A percentile compares a stretch with the other conserved stretches of the same genome.
These are phyloP conservation scores for Agrotis segetum DNA, from an alignment of 2,888 invertebrate genomes.

Conservation along the genomic window DNA sequence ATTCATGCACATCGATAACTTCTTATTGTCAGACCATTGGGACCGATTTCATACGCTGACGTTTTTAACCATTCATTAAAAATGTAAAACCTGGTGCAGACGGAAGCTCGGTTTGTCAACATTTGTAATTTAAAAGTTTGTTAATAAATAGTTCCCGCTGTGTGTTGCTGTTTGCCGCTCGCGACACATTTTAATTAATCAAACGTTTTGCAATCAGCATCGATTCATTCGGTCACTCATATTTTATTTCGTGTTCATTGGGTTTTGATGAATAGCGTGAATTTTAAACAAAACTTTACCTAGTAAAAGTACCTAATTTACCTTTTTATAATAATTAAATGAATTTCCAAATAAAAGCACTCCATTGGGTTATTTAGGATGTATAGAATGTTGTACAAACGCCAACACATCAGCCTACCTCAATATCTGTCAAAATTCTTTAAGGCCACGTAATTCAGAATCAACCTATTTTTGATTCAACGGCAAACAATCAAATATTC, in stretches of 20 bases:
- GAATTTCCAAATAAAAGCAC: no score
- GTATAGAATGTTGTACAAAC: no score
- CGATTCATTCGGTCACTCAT: slow-evolving; percentile 22
- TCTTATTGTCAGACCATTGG: slow-evolving; percentile 34
- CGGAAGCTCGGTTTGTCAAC: slow-evolving; percentile 26
- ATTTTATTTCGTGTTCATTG: slow-evolving; percentile 30
- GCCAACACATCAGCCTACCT: no score
- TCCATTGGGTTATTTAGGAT: no score
- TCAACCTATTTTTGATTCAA: no score
- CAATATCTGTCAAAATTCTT: no score
- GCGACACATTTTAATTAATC: slow-evolving; percentile 47
- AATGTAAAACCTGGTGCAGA: slow-evolving; percentile 27
- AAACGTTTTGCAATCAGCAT: slow-evolving; percentile 47
- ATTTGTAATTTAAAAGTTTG: slow-evolving; percentile 53
- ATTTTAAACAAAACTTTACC: background rate
- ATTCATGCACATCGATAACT: slow-evolving; percentile 33
- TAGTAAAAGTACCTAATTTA: no score
- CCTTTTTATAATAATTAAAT: no score
- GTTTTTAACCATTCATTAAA: slow-evolving; percentile 39
- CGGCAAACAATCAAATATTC: no score
- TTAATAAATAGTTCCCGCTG: slow-evolving; percentile 31
- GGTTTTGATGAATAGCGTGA: background rate
- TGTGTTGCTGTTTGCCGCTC: slow-evolving; percentile 13
- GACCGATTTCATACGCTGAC: slow-evolving; percentile 32
- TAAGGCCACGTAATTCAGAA: no score